Evolutionary conservation across 1,140 invertebrate species (phyloP), one percentile per base, ranked within the genome.

Genomic region (Pachypsylla venusta): DNA sequence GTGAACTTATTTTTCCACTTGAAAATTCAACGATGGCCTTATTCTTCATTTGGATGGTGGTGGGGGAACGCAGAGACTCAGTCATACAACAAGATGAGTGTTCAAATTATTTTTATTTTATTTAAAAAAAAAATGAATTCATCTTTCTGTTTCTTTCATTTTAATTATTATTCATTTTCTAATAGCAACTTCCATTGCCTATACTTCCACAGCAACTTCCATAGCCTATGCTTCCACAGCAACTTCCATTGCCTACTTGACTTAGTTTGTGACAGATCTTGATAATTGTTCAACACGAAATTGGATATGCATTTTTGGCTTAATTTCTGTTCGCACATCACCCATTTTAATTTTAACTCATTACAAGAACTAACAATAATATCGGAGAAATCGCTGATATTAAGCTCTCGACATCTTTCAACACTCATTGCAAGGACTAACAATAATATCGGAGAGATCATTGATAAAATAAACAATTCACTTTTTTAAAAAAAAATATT

Each of bases 51-150:
- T 35, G n/a, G n/a, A 48, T 48, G n/a, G 42, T 19, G n/a, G 42
- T n/a, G 42, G 3, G n/a, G 42, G 22, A 48, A 48, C n/a, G 42
- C 22, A 5, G 42, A 10, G 16, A 10, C 30, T 35, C 42, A 4
- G 42, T 5, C n/a, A 22, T 48, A 22, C n/a, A 22, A 22, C 7
- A 5, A n/a, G 16, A 19, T 48, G 42, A 48, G n/a, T 5, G 3
- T n/a, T 5, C 42, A 48, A 19, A 48, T 48, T 48, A 48, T 48
- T 48, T 48, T 48, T 48, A n/a, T 48, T 48, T 48, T 35, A 35
- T 35, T 10, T n/a, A 35, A 35, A n/a, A 35, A 35, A n/a, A 35
- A 10, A n/a, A 35, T 35, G 7, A 35, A 35, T 10, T 10, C 7
- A 35, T 35, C 30, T 35, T 35, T 35, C 30, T 35, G 7, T 10